phyloP scores from a whole-genome alignment of 1,140 invertebrate species.

The Delia radicum region DNA sequence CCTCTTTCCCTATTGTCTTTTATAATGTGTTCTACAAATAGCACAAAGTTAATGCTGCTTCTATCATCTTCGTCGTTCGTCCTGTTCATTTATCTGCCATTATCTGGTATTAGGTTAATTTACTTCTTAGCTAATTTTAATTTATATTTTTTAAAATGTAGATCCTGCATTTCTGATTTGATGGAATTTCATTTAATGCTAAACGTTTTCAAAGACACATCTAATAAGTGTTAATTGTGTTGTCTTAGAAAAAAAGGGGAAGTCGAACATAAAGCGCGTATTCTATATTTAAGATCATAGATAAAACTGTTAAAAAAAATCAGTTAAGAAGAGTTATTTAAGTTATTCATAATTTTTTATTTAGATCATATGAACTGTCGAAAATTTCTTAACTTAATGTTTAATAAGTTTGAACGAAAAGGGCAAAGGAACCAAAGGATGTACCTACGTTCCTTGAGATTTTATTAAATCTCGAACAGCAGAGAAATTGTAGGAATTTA shows the following conservation, averaged over 20 bases:
- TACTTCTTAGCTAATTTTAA: slow-evolving; percentile 10
- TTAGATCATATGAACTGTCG: too few relatives aligned
- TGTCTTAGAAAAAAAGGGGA: neutral
- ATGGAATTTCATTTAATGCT: neutral
- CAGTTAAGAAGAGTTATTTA: too few relatives aligned
- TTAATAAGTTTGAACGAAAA: too few relatives aligned
- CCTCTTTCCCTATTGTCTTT: neutral
- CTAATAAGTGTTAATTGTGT: neutral
- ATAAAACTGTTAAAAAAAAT: too few relatives aligned
- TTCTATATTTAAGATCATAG: too few relatives aligned
- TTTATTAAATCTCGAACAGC: too few relatives aligned
- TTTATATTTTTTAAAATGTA: neutral
- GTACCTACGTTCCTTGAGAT: too few relatives aligned
- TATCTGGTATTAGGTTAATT: slow-evolving; percentile 16
- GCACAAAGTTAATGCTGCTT: neutral
- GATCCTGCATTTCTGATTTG: neutral
- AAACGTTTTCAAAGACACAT: neutral
- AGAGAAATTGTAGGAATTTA: too few relatives aligned
- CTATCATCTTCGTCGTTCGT: neutral
- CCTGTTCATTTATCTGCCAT: slow-evolving; percentile 1
- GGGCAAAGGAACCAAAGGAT: too few relatives aligned
- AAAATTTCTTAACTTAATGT: too few relatives aligned
- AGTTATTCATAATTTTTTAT: too few relatives aligned
- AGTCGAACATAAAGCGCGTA: too few relatives aligned
- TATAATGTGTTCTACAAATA: neutral